Base-by-base conservation (phyloP, 2,113 vertebrate species). In the Hepsetus odoe region DNA sequence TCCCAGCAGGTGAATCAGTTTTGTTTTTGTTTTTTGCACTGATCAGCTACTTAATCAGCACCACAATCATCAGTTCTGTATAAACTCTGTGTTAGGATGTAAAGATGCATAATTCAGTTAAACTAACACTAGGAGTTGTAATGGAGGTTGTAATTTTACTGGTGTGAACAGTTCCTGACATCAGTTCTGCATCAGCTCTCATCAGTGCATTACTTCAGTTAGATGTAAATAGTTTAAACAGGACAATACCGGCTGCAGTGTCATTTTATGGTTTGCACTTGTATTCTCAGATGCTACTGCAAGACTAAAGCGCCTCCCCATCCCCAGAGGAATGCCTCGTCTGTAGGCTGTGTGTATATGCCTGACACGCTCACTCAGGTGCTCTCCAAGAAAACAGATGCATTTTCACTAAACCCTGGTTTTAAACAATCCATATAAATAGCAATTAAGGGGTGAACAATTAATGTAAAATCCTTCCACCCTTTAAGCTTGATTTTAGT, bases 351-450 rank as follows among this genome's bases (percentile, higher is more conserved):
- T 83, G 75, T 67, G 38, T 83, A 58, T 69, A 72, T 80, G 74
- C 77, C 77, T 83, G 68, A 62, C 66, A 70, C 65, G 67, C 81
- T 79, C 66, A 73, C 51, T 77, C 75, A 77, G 75, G 75, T 77
- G 64, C 75, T 74, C 55, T 73, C 71, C 44, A 70, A 49, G 49
- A 33, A 70, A 64, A 75, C 46, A 49, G 58, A 66, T 44, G 35
- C 44, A 65, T 55, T 58, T 33, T 26, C 66, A 33, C 14, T 42
- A 38, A 68, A 69, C 42, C 56, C 68, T 69, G n/a, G 51, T 61
- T 7, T 2, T 51, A 68, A 74, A 35, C 14, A 30, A 62, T 40
- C 53, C 20, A 59, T 58, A 55, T 55, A 55, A 55, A 55, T 24
- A 55, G 51, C 51, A 55, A 55, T 55, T 55, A 35, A 38, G 10